Percentiles rank a stretch among this genome's conserved stretches.
These are phyloP conservation scores for Coracias cyanogaster DNA, from an alignment of 2,797 vertebrate species.

Conservation along the genomic window DNA sequence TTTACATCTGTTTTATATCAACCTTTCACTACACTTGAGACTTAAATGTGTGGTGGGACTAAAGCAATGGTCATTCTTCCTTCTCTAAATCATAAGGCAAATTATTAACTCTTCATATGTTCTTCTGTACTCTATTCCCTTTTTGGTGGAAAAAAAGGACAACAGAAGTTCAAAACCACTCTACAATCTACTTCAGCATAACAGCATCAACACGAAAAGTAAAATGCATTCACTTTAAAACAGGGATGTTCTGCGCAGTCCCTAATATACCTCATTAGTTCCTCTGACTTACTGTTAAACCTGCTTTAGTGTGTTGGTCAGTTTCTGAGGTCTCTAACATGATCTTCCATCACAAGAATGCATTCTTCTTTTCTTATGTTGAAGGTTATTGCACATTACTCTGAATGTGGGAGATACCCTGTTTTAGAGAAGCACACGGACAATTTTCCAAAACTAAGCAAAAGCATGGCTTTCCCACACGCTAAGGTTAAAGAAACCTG, in stretches of 20 bases:
- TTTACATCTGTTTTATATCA: background rate
- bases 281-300: background rate
- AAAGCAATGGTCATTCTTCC: background rate
- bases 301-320: background rate
- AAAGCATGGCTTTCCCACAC: background rate
- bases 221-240: background rate
- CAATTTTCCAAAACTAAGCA: background rate
- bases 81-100: background rate
- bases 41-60: background rate
- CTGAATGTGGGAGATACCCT: background rate
- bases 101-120: background rate
- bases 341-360: background rate
- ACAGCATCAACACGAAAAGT: background rate
- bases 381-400: background rate
- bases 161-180: background rate
- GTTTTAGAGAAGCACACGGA: background rate
- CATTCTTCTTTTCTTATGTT: background rate
- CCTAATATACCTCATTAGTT: background rate
- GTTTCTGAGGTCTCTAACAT: background rate
- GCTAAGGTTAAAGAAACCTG: background rate
- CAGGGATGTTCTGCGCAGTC: background rate
- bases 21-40: background rate
- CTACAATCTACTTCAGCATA: background rate
- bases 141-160: background rate
- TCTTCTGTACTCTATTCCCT: background rate